Percentiles rank a stretch among this genome's conserved stretches.
phyloP scores from a whole-genome alignment of 1,140 invertebrate genomes.

The Ips nitidus region DNA sequence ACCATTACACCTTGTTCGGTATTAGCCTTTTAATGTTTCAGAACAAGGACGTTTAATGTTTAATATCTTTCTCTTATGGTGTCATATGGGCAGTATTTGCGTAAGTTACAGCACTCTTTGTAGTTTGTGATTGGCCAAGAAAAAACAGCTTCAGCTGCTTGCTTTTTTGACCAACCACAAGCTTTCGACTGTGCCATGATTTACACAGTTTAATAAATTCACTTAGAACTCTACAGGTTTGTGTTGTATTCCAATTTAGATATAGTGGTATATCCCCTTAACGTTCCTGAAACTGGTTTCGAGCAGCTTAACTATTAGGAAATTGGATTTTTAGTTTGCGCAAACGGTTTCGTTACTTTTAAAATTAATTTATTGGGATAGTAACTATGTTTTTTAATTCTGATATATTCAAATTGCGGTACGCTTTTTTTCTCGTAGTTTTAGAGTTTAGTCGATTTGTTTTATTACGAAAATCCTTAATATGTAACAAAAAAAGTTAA shows the following conservation, averaged over 20 bases:
- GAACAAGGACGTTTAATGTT: background rate
- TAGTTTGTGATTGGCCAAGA: background rate
- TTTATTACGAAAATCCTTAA: no score
- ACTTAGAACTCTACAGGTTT: background rate
- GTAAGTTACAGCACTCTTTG: background rate
- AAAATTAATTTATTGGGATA: constrained; percentile 6
- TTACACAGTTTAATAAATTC: background rate
- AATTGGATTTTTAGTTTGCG: constrained; percentile 7
- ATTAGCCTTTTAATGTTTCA: background rate
- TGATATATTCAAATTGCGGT: no score
- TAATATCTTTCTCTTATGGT: background rate
- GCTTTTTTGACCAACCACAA: background rate
- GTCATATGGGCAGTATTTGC: background rate
- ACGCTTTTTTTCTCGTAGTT: no score
- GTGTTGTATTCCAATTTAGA: background rate
- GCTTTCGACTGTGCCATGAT: background rate
- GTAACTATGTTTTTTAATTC: background rate
- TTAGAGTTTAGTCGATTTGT: no score
- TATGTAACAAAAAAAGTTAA: no score
- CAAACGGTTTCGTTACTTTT: constrained; percentile 10
- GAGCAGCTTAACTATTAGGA: constrained; percentile 12
- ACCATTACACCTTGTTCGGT: background rate
- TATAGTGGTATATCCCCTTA: constrained; percentile 11
- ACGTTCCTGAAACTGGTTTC: background rate
- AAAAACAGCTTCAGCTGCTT: background rate